Percentiles rank a stretch among this genome's conserved stretches.
Conservation (phyloP, 1,140 invertebrate species). For the Rhopalosiphum padi region DNA sequence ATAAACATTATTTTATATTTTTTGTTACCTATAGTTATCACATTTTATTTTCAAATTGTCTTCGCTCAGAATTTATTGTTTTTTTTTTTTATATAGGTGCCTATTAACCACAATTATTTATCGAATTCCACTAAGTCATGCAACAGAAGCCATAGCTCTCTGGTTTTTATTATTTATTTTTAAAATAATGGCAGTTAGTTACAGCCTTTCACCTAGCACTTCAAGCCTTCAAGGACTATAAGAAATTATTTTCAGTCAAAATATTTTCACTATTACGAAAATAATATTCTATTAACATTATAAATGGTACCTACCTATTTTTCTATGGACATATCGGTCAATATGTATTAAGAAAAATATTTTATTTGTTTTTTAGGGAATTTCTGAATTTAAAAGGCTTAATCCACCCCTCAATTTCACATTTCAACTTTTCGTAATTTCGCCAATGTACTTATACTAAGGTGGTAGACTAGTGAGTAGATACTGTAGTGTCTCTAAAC, state of each 20-base stretch:
- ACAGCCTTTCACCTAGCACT: not conserved
- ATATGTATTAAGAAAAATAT: too few relatives aligned
- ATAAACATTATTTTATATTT: too few relatives aligned
- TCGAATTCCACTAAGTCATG: not conserved
- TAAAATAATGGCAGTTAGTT: not conserved
- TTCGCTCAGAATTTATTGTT: not conserved
- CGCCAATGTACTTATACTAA: not conserved
- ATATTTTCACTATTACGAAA: not conserved
- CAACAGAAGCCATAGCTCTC: not conserved
- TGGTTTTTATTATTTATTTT: not conserved
- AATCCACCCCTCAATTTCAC: not conserved
- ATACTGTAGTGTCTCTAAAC: not conserved
- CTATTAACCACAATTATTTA: not conserved
- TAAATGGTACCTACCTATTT: not conserved
- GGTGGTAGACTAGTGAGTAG: too few relatives aligned
- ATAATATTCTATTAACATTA: not conserved
- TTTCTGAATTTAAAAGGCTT: too few relatives aligned
- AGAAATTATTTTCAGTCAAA: not conserved
- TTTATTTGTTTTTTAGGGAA: too few relatives aligned
- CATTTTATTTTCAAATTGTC: not conserved
- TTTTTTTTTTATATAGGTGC: not conserved
- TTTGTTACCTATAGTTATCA: too few relatives aligned
- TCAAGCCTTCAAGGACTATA: not conserved
- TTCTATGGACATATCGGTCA: not conserved
- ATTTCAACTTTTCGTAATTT: too few relatives aligned